phyloP scores from a whole-genome alignment of 2,113 vertebrate species.

The Dipodomys ordii region DNA sequence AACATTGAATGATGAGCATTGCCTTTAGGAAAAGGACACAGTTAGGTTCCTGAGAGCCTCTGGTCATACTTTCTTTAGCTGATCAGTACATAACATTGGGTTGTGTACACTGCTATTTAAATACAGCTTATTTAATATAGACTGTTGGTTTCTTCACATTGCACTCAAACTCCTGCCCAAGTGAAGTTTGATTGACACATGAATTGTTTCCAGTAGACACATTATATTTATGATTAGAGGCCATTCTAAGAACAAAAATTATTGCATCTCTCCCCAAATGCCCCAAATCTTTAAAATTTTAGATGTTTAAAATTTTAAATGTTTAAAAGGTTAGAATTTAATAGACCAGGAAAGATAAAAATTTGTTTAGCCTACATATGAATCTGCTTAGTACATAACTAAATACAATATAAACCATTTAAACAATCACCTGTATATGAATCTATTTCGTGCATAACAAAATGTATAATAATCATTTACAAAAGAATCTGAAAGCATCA shows the following conservation, averaged over 20 bases:
- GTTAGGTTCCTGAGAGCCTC: not conserved
- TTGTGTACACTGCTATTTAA: not conserved
- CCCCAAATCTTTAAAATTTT: not conserved
- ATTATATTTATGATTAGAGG: not conserved
- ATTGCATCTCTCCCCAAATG: not conserved
- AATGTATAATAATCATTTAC: not conserved
- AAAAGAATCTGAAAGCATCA: conserved; percentile 1
- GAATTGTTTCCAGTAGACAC: not conserved
- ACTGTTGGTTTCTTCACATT: not conserved
- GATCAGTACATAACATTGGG: not conserved
- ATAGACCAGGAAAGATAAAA: not conserved
- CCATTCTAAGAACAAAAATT: not conserved
- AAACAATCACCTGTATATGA: not conserved
- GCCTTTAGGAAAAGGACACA: not conserved
- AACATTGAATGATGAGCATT: not conserved
- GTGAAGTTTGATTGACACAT: not conserved
- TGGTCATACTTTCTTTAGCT: not conserved
- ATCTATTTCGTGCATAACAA: not conserved
- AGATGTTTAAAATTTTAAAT: too few relatives aligned
- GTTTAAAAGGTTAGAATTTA: not conserved
- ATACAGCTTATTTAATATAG: not conserved
- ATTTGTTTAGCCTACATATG: not conserved
- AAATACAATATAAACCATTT: too few relatives aligned
- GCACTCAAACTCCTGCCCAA: not conserved
- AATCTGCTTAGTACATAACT: not conserved